A percentile compares a stretch with the other conserved stretches of the same genome.
Evolutionary conservation across 2,113 vertebrate genomes (phyloP).

Genomic region (Cyanoramphus novaezelandiae): DNA sequence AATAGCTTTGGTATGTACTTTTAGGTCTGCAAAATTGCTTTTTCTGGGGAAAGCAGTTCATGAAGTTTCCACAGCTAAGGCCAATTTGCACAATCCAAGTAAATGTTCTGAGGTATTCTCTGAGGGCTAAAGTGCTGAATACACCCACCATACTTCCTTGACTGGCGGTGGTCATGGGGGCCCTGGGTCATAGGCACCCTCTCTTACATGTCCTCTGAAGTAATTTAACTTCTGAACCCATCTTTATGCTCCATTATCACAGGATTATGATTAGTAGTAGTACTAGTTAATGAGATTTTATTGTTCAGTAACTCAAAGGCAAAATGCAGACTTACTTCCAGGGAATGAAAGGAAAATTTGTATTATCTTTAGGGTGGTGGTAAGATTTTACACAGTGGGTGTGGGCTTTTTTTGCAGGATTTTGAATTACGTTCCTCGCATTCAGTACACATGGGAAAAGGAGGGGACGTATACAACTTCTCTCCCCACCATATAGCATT

Average conservation of each 20-base stretch:
- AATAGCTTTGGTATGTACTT: constrained; percentile 47
- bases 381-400: background rate
- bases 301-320: background rate
- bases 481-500: background rate
- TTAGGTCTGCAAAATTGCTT: constrained; percentile 18
- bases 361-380: background rate
- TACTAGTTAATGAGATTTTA: background rate
- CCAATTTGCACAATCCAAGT: constrained; percentile 26
- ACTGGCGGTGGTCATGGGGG: background rate
- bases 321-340: background rate
- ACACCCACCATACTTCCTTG: background rate
- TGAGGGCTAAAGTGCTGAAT: background rate
- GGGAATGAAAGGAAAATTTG: background rate
- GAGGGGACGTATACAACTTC: background rate
- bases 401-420: background rate
- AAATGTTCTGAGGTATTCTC: background rate
- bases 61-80: constrained; percentile 34
- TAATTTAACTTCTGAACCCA: background rate
- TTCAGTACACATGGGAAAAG: background rate
- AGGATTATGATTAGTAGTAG: background rate
- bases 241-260: background rate
- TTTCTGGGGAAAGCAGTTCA: constrained; percentile 21
- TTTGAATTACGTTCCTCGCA: accelerated
- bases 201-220: background rate
- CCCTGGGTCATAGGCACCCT: accelerated